phyloP scores from a whole-genome alignment of 2,797 vertebrate species.

The Anisognathus igniventris region DNA sequence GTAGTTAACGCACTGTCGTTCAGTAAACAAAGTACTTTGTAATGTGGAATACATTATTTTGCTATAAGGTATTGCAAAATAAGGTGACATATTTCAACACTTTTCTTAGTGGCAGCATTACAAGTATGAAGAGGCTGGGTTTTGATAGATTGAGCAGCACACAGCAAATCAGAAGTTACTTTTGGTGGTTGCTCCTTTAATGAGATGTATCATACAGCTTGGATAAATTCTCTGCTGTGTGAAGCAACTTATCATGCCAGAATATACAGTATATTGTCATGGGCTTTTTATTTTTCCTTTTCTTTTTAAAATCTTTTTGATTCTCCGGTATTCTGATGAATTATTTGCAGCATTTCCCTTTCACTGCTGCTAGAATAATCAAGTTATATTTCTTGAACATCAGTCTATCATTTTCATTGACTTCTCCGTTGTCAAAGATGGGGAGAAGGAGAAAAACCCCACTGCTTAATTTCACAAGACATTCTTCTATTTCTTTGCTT shows the following conservation, averaged over 20 bases:
- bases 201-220: constrained; percentile 63
- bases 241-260: constrained; percentile 59
- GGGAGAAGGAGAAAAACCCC: not conserved
- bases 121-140: not conserved
- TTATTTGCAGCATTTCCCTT: constrained; percentile 69
- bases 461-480: constrained; percentile 59
- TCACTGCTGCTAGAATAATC: constrained; percentile 64
- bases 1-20: not conserved
- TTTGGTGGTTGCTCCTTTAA: constrained; percentile 66
- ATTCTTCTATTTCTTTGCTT: constrained; percentile 43
- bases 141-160: constrained; percentile 61
- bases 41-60: constrained; percentile 40
- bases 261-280: constrained; percentile 68
- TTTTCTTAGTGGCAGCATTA: constrained; percentile 12
- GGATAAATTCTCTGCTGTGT: constrained; percentile 65
- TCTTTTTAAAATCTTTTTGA: constrained; percentile 18
- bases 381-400: constrained; percentile 61
- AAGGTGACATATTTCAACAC: constrained; percentile 38
- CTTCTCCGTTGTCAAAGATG: constrained; percentile 39
- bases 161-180: constrained; percentile 66
- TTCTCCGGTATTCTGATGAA: constrained; percentile 64
- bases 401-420: constrained; percentile 63
- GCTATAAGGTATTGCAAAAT: constrained; percentile 46
- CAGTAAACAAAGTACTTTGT: constrained; percentile 62
- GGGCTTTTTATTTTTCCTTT: constrained; percentile 31